Conservation (phyloP, 2,113 vertebrate genomes). For the Xyrauchen texanus region DNA sequence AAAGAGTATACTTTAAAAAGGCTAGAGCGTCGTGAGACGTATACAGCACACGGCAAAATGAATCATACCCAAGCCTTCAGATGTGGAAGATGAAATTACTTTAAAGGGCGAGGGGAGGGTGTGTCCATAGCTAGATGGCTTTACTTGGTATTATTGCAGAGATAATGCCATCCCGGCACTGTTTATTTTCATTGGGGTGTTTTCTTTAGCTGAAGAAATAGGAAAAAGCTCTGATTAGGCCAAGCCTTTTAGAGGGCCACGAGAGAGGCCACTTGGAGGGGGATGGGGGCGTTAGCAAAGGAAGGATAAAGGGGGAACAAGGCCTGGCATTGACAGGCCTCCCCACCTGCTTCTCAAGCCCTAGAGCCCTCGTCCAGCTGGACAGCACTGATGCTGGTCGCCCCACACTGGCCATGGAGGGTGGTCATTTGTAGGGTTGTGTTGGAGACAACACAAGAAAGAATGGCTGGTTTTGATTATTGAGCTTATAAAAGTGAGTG, state of each 20-base stretch:
- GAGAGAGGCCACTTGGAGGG: slow-evolving; percentile 53
- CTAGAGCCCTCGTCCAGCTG: slow-evolving; percentile 57
- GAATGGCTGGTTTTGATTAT: no score
- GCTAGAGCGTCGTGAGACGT: no score
- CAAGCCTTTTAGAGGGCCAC: no score
- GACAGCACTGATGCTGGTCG: slow-evolving; percentile 49
- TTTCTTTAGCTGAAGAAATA: slow-evolving; percentile 65
- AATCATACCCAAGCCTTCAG: no score
- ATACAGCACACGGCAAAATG: no score
- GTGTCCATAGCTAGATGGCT: slow-evolving; percentile 41
- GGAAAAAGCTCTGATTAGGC: slow-evolving; percentile 64
- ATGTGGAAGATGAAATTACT: slow-evolving; percentile 56
- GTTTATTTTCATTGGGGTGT: slow-evolving; percentile 66
- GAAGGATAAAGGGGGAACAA: slow-evolving; percentile 66
- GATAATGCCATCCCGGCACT: slow-evolving; percentile 57
- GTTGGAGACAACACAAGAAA: not conserved
- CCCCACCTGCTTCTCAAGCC: slow-evolving; percentile 72
- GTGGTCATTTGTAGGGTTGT: not conserved
- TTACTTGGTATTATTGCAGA: slow-evolving; percentile 56
- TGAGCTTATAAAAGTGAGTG: not conserved
- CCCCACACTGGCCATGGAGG: not conserved
- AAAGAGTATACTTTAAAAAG: no score
- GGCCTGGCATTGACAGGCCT: slow-evolving; percentile 71
- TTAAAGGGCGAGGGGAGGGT: slow-evolving; percentile 31
- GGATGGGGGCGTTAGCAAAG: not conserved